Conservation (phyloP, 2,797 vertebrate species). For the Crocidura indochinensis region DNA sequence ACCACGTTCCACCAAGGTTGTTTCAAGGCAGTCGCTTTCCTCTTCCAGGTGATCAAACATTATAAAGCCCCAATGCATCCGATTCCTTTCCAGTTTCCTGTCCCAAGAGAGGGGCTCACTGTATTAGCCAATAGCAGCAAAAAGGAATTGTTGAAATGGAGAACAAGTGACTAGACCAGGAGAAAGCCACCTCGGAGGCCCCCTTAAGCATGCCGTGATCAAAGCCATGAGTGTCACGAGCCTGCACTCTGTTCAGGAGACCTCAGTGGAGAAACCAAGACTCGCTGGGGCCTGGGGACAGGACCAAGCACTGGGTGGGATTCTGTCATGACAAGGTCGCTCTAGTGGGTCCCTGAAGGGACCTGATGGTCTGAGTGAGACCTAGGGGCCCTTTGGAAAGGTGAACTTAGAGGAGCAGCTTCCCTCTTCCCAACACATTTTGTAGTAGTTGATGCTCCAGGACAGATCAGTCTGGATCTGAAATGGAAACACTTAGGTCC, state of each 20-base stretch:
- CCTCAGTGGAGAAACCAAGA: not conserved
- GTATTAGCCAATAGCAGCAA: conserved; percentile 21
- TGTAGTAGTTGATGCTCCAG: not conserved
- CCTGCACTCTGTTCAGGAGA: not conserved
- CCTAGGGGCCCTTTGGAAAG: too few relatives aligned
- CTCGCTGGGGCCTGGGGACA: not conserved
- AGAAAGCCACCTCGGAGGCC: too few relatives aligned
- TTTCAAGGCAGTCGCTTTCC: not conserved
- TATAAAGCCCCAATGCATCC: conserved; percentile 6
- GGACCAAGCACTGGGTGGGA: not conserved
- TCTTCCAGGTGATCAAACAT: conserved; percentile 14
- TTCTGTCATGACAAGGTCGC: not conserved
- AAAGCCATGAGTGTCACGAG: not conserved
- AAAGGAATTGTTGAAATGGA: conserved; percentile 8
- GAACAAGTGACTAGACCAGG: not conserved
- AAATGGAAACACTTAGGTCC: conserved; percentile 38
- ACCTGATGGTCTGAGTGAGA: not conserved
- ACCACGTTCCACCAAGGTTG: not conserved
- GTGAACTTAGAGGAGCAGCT: too few relatives aligned
- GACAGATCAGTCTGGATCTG: not conserved
- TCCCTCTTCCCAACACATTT: not conserved
- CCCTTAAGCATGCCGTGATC: not conserved
- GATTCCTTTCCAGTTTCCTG: not conserved
- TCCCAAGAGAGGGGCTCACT: not conserved
- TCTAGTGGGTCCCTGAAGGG: too few relatives aligned